phyloP scores from a whole-genome alignment of 64 coral and sea anemone species.

The Actinia tenebrosa region DNA sequence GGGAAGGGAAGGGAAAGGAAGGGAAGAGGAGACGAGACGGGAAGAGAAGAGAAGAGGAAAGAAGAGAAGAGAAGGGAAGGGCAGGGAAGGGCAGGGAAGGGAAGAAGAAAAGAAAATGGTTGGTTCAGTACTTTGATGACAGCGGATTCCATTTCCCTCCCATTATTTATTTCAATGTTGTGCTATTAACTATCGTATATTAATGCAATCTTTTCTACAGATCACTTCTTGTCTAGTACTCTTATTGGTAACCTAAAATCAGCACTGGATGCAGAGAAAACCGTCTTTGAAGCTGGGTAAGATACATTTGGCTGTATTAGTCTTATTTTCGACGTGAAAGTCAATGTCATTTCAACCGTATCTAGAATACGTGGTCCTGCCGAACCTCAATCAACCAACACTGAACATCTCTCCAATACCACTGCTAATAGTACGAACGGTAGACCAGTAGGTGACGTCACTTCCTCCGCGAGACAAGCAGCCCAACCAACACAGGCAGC shows the following conservation, averaged over 20 bases:
- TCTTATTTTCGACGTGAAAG: too few species aligned
- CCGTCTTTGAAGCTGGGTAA: slow-evolving; percentile 39
- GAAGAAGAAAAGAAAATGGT: too few species aligned
- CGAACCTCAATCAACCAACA: background rate
- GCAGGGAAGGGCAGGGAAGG: too few species aligned
- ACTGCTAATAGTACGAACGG: background rate
- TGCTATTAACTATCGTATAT: too few species aligned
- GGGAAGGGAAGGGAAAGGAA: too few species aligned
- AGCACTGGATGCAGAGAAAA: slow-evolving; percentile 48
- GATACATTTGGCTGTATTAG: background rate
- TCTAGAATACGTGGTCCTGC: background rate
- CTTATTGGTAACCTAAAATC: slow-evolving; percentile 8
- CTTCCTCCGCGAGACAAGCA: slow-evolving; percentile 4
- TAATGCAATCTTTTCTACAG: background rate
- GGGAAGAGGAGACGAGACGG: too few species aligned
- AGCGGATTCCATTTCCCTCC: too few species aligned
- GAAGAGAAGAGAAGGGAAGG: too few species aligned
- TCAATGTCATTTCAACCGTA: background rate
- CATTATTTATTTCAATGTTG: background rate
- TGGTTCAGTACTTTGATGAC: too few species aligned
- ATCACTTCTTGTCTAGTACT: slow-evolving; percentile 32
- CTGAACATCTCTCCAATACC: background rate
- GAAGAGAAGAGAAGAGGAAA: too few species aligned
- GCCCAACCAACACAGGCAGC: background rate
- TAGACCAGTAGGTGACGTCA: background rate